Evolutionary conservation across 2,113 vertebrate species (phyloP), one percentile per base, ranked within the genome.

Genomic region (Tichodroma muraria): DNA sequence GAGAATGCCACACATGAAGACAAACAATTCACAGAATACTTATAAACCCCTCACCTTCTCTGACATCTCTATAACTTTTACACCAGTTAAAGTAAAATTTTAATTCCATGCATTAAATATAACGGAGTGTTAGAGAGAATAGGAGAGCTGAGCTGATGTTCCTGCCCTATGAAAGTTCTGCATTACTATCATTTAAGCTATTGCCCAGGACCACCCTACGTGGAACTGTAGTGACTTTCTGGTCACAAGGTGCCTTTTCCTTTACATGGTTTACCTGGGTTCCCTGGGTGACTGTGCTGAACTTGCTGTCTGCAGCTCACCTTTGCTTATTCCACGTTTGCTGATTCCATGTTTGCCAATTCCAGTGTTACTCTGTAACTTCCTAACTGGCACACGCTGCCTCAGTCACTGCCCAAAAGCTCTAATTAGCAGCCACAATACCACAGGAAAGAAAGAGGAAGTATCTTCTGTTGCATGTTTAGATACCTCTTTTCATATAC

Each of bases 241-340:
- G 31, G 24, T 57, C 28, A 30, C 17, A 33, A 16, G 40, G 10
- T 4, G 2, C 4, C 21, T 77, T 85, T 45, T 61, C 19, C 19
- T 68, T 33, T 13, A 6, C 49, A 2, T 5, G 37, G 9, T 33
- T 76, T 10, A 1, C 17, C 57, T n/a, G 8, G 7, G 33, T 31
- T 24, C n/a, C 31, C 16, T 31, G 25, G 18, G 37, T 76, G 20
- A 14, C 38, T 33, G 30, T 0, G 0, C 27, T 10, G 25, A 70
- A 4, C 35, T 50, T 44, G 16, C 28, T 5, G 2, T 38, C 28
- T 17, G 49, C 13, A 86, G 47, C 30, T 78, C 57, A 10, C 1
- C 56, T 70, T 38, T 22, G 25, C n/a, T 37, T 10, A 37, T 44
- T 31, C 63, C 35, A 10, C 5, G 2, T 33, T 72, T 42, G 73